Evolutionary conservation across 2,113 vertebrate species (phyloP).

Genomic region (Trogon surrucura): DNA sequence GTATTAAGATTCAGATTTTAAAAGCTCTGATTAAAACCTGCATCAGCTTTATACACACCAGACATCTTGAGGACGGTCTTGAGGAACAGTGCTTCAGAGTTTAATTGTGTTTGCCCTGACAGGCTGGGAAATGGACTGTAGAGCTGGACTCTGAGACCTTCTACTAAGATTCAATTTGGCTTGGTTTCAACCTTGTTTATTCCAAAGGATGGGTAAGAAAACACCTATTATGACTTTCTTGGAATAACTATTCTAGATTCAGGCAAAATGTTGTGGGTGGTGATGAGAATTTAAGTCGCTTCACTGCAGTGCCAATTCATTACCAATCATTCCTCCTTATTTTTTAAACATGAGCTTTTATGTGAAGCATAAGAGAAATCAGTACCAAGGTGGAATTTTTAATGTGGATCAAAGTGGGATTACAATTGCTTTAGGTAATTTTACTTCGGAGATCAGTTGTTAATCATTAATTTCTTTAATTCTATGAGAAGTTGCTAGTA

Average conservation of each 20-base stretch:
- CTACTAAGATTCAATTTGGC: neutral
- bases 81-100: neutral
- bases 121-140: neutral
- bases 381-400: neutral
- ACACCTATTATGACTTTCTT: neutral
- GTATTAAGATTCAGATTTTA: neutral
- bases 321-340: neutral
- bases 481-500: neutral
- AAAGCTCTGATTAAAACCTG: neutral
- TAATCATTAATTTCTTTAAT: conserved; percentile 1
- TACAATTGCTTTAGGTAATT: neutral
- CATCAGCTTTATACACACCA: neutral
- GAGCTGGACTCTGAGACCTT: neutral
- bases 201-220: neutral
- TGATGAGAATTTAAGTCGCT: neutral
- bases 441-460: neutral
- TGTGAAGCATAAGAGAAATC: neutral
- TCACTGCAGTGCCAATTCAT: neutral
- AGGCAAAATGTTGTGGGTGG: neutral
- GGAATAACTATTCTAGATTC: neutral
- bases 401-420: neutral
- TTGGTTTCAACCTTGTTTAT: neutral
- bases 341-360: neutral
- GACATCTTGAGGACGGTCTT: neutral
- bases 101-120: neutral